Percentiles rank a stretch among this genome's conserved stretches.
phyloP scores from a whole-genome alignment of 2,888 invertebrate species.

The Aphrophora alni region DNA sequence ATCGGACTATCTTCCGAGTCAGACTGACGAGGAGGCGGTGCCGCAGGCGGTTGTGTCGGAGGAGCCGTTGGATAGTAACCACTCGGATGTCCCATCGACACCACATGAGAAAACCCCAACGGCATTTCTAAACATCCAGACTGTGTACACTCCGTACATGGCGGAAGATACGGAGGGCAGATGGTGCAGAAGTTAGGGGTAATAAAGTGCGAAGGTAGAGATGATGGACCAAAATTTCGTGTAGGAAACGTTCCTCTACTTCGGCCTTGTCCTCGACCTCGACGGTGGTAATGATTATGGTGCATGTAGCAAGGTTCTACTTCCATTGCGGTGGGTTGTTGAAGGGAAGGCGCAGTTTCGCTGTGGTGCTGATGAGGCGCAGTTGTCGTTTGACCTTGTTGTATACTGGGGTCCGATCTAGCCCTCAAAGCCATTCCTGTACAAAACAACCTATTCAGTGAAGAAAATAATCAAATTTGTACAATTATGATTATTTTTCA shows the following conservation, averaged over 20 bases:
- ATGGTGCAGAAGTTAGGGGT: background rate
- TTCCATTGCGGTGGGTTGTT: slow-evolving; percentile 36
- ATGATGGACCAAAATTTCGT: background rate
- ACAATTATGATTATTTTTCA: too few species aligned
- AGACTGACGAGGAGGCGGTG: slow-evolving; percentile 48
- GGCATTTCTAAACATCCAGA: background rate
- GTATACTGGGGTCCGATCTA: slow-evolving; percentile 6
- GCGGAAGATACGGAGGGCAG: background rate
- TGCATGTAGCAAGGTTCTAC: slow-evolving; percentile 43
- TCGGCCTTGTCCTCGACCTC: background rate
- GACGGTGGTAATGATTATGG: slow-evolving; percentile 44
- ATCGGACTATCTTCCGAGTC: slow-evolving; percentile 78
- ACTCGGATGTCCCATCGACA: background rate
- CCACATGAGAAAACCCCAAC: background rate
- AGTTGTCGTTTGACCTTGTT: background rate
- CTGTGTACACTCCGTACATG: background rate
- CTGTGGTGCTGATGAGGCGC: slow-evolving; percentile 6
- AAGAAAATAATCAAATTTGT: background rate
- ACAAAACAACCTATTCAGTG: background rate
- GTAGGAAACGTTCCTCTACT: background rate
- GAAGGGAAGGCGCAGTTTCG: background rate
- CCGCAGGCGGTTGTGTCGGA: slow-evolving; percentile 38
- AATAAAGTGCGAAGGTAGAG: too few species aligned
- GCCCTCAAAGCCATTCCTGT: background rate
- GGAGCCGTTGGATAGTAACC: background rate